phyloP scores from a whole-genome alignment of 2,888 invertebrate genomes.

The Cheilosia variabilis region DNA sequence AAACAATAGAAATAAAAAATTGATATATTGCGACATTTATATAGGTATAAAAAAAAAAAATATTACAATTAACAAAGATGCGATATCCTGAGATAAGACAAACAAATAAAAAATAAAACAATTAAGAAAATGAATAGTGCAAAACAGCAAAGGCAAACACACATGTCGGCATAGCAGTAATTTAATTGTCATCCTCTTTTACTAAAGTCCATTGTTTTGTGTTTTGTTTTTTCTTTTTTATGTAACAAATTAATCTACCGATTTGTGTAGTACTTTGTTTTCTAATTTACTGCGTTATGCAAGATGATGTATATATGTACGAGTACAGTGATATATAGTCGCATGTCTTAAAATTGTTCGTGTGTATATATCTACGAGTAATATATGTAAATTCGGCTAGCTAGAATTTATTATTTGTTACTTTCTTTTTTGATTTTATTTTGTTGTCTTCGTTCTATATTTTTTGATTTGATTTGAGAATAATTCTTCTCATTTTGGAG shows the following conservation, averaged over 20 bases:
- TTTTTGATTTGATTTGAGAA: conserved; percentile 8
- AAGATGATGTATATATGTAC: conserved; percentile 36
- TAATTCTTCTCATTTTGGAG: conserved; percentile 20
- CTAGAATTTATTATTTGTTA: conserved; percentile 44
- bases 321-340: conserved; percentile 45
- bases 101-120: conserved; percentile 4
- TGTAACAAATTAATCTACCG: conserved; percentile 43
- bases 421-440: conserved; percentile 23
- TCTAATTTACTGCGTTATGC: conserved; percentile 29
- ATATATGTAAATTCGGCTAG: conserved; percentile 64
- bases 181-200: conserved; percentile 51
- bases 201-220: conserved; percentile 11
- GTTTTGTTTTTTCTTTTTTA: background rate
- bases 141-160: conserved; percentile 76
- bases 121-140: conserved; percentile 46
- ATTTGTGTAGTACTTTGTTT: conserved; percentile 22
- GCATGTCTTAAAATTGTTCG: conserved; percentile 25
- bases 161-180: conserved; percentile 75
- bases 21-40: conserved; percentile 53
- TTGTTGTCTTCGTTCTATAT: conserved; percentile 21
- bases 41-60: conserved; percentile 30
- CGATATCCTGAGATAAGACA: conserved; percentile 60
- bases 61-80: conserved; percentile 69
- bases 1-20: background rate
- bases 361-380: conserved; percentile 41